Base-by-base conservation (phyloP, 2,888 invertebrate species). In the Myopa tessellatipennis region DNA sequence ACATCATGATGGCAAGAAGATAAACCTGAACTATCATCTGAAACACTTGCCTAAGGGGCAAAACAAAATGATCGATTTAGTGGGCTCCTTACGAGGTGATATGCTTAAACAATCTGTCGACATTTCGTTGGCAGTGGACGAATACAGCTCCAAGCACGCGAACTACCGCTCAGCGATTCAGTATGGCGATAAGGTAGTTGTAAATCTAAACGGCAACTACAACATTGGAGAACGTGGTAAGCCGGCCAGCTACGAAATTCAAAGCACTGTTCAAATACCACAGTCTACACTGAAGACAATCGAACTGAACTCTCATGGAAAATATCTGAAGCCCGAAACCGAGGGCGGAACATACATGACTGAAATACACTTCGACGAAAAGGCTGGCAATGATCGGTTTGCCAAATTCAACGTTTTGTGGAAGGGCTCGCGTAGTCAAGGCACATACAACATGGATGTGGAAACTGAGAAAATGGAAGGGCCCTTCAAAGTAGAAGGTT, bases 261-360 rank as follows among this genome's bases (percentile, higher is more conserved):
- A 89, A 0, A 34, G 92, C 0, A 90, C 90, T 5, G 10, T 93
- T 0, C 90, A 91, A 34, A 85, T 93, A 36, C 93, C 93, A 0
- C 90, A 91, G 74, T 91, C 92, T 1, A 91, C 90, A 60, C 88
- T 93, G 0, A 92, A 92, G 68, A 81, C 77, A 4, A 77, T 83
- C 55, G 82, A 83, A 26, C 16, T 88, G 0, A 87, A 89, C 4
- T 87, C 90, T 0, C 83, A 85, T 34, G 89, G 89, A 0, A 89
- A 87, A 14, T 18, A 89, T 0, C 69, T 88, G 18, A 79, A 85
- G 6, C 86, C 90, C 0, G 74, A 83, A 26, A 82, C 85, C 8
- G 82, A 81, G 1, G 80, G 78, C 4, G 82, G 80, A 4, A 81
- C 82, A 0, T 79, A 82, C n/a, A 65, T 82, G 14, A 60, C 85